Percentiles rank a stretch among this genome's conserved stretches.
These are phyloP conservation scores for Morus bassanus DNA, from an alignment of 2,797 vertebrate genomes.

Conservation along the genomic window DNA sequence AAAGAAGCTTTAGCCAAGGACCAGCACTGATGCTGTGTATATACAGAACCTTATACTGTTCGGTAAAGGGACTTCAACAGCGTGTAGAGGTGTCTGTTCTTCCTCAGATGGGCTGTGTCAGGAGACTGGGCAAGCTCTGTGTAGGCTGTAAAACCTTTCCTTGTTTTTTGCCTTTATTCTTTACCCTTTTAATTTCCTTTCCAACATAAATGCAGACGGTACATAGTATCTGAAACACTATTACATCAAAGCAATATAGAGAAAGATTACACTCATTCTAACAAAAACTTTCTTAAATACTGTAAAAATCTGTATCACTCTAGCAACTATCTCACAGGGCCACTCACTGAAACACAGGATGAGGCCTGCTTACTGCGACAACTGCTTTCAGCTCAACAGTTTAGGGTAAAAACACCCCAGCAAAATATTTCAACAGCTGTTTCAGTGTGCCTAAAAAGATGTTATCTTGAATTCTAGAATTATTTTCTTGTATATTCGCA, in stretches of 20 bases:
- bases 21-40: neutral
- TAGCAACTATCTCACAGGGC: neutral
- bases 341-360: neutral
- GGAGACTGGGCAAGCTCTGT: neutral
- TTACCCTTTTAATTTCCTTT: conserved; percentile 3
- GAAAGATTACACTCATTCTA: neutral
- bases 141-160: neutral
- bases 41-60: neutral
- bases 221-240: conserved; percentile 3
- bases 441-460: neutral
- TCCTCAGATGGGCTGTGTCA: neutral
- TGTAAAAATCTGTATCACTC: neutral
- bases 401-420: neutral
- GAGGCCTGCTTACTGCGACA: neutral
- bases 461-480: neutral
- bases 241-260: conserved; percentile 10
- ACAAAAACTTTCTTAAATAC: neutral
- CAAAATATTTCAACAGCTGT: neutral
- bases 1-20: neutral
- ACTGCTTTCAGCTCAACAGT: neutral
- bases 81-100: neutral
- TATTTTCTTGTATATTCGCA: neutral
- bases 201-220: neutral
- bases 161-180: neutral
- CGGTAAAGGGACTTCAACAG: neutral